These are phyloP conservation scores for Amiota communis DNA, from an alignment of 2,888 invertebrate species.

Conservation along the genomic window DNA sequence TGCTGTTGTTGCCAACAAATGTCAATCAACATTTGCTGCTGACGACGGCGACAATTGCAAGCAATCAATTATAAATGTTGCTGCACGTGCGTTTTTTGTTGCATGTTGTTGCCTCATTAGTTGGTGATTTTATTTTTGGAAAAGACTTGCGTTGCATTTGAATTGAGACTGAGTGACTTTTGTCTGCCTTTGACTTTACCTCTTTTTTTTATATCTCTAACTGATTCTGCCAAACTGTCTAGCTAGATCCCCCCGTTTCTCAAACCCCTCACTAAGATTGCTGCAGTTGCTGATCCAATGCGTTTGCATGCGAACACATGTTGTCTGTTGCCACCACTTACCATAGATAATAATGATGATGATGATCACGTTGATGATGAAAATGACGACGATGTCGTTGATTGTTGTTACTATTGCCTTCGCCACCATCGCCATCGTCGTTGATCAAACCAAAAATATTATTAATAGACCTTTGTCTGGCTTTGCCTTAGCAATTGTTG, in stretches of 20 bases:
- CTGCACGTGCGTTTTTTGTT: conserved; percentile 48
- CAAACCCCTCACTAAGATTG: too few relatives aligned
- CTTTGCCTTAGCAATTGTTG: conserved; percentile 49
- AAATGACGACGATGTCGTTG: not conserved
- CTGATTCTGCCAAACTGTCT: not conserved
- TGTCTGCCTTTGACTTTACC: conserved; percentile 4
- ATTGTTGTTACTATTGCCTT: not conserved
- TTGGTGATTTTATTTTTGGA: conserved; percentile 66
- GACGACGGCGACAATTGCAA: conserved; percentile 29
- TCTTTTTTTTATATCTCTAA: not conserved
- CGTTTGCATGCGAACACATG: conserved; percentile 34
- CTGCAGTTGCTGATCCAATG: not conserved
- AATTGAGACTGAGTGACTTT: not conserved
- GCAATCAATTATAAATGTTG: conserved; percentile 56
- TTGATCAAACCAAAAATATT: conserved; percentile 8
- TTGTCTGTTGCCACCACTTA: conserved; percentile 29
- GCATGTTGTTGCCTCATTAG: conserved; percentile 68
- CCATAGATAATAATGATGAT: conserved; percentile 6
- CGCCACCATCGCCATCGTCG: too few relatives aligned
- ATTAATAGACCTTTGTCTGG: conserved; percentile 34
- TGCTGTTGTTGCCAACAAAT: conserved; percentile 12
- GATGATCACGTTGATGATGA: not conserved
- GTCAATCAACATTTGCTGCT: conserved; percentile 27
- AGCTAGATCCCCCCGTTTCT: not conserved
- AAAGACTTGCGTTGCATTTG: conserved; percentile 38